These are phyloP conservation scores for Clarias batrachus DNA, from an alignment of 2,113 vertebrate genomes.

Conservation along the genomic window DNA sequence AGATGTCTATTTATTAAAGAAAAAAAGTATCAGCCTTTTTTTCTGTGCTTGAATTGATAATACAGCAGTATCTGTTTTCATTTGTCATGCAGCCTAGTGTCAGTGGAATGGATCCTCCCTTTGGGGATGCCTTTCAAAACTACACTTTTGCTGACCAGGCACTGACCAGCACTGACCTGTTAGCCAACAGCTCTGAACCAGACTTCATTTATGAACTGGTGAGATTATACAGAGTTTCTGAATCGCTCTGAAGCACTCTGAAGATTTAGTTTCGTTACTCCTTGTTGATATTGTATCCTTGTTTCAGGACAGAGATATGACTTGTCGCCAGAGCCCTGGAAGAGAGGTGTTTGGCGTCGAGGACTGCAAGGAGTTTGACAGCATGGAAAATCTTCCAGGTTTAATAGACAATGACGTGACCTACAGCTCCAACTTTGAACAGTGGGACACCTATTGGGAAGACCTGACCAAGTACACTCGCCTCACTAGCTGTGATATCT, in stretches of 20 bases:
- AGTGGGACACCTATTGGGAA: constrained; percentile 99
- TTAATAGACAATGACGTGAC: constrained; percentile 84
- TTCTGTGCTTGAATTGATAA: neutral
- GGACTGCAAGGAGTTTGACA: constrained; percentile 88
- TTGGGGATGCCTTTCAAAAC: constrained; percentile 97
- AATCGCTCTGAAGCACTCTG: neutral
- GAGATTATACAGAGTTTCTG: constrained; percentile 59
- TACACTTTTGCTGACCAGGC: constrained; percentile 95
- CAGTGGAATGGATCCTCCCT: constrained; percentile 98
- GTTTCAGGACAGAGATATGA: constrained; percentile 90
- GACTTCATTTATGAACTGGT: constrained; percentile 99
- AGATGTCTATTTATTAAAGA: neutral
- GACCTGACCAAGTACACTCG: constrained; percentile 97
- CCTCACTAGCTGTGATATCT: constrained; percentile 96
- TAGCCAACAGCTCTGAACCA: constrained; percentile 94
- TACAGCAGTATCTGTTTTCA: constrained; percentile 13
- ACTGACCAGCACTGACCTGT: constrained; percentile 95
- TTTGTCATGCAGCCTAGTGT: constrained; percentile 83
- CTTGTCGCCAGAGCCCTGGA: constrained; percentile 89
- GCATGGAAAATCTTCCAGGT: constrained; percentile 85
- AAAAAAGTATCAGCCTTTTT: neutral
- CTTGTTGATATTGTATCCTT: neutral
- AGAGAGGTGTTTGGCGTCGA: constrained; percentile 83
- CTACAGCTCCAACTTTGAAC: constrained; percentile 89
- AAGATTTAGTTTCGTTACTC: neutral